Evolutionary conservation across 2,797 vertebrate species (phyloP), one percentile per base, ranked within the genome.

Genomic region (Acrossocheilus fasciatus): DNA sequence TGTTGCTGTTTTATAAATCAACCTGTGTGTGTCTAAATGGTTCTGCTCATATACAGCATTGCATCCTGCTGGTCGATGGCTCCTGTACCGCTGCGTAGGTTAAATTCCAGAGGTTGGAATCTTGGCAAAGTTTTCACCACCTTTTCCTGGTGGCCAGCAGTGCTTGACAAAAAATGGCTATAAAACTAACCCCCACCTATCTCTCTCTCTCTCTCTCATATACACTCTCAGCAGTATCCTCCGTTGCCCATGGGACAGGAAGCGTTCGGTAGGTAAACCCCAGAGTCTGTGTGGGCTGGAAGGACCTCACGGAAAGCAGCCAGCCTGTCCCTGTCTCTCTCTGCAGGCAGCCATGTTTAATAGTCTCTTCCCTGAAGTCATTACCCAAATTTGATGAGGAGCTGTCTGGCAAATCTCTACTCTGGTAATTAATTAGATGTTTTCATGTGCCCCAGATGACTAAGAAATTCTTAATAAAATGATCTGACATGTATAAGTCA

Each of bases 241-340:
- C 81, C 74, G 2, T 82, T 81, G 72, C 72, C 83, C 62, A 15
- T 41, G 34, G 45, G 84, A 66, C 69, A 64, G 78, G 82, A 85
- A 74, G 66, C 41, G 0, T 79, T 73, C 36, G 34, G 41, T 78
- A 75, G 78, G 90, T 87, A 92, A 89, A 91, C 86, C 88, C 72
- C 68, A 76, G 93, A 92, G 91, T 92, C 88, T 94, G 93, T 94
- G 94, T 94, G 94, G 84, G 91, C 92, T 87, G 73, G 76, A 81
- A 85, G 78, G 73, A 86, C 88, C 88, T 90, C 88, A 92, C 86
- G 83, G 88, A 90, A 86, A 70, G 81, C 77, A 52, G 77, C 39
- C 76, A 20, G 83, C 30, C 17, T 64, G 70, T 89, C 79, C 85
- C 70, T 26, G 70, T 87, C 87, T 88, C 18, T 91, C 91, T 88